Percentiles rank a stretch among this genome's conserved stretches.
Conservation (phyloP, 2,797 vertebrate genomes). For the Anomalospiza imberbis region DNA sequence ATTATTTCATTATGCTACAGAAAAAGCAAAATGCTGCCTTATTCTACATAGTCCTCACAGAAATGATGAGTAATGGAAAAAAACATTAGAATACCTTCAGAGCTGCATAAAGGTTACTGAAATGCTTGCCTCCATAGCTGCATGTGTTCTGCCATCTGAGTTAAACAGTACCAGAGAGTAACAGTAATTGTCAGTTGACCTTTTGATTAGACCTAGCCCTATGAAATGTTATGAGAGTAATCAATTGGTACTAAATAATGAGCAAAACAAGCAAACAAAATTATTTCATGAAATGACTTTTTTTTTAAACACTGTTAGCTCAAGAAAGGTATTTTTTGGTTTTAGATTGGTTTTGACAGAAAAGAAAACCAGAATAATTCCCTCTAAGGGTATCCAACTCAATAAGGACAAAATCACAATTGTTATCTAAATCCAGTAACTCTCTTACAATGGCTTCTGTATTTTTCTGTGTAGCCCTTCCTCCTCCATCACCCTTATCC, state of each 20-base stretch:
- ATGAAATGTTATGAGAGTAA: slow-evolving; percentile 13
- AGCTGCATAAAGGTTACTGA: not conserved
- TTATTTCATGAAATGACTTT: not conserved
- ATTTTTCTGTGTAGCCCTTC: not conserved
- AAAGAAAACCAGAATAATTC: not conserved
- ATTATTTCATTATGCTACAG: not conserved
- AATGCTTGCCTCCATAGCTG: not conserved
- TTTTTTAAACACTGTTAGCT: not conserved
- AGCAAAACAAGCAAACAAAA: slow-evolving; percentile 9
- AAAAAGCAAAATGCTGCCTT: not conserved
- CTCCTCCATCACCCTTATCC: not conserved
- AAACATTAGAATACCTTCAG: not conserved
- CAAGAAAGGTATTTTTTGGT: not conserved
- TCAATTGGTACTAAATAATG: slow-evolving; percentile 26
- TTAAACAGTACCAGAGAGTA: not conserved
- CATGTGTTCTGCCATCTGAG: not conserved
- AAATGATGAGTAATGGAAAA: not conserved
- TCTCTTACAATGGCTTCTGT: not conserved
- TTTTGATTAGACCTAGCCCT: slow-evolving; percentile 15
- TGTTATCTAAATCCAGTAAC: not conserved
- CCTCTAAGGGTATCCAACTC: not conserved
- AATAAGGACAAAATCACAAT: not conserved
- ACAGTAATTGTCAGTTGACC: slow-evolving; percentile 27
- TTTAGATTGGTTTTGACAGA: not conserved
- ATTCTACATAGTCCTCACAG: not conserved